Evolutionary conservation across 2,888 invertebrate genomes (phyloP), one percentile per base, ranked within the genome.

Genomic region (Nephrotoma flavescens): DNA sequence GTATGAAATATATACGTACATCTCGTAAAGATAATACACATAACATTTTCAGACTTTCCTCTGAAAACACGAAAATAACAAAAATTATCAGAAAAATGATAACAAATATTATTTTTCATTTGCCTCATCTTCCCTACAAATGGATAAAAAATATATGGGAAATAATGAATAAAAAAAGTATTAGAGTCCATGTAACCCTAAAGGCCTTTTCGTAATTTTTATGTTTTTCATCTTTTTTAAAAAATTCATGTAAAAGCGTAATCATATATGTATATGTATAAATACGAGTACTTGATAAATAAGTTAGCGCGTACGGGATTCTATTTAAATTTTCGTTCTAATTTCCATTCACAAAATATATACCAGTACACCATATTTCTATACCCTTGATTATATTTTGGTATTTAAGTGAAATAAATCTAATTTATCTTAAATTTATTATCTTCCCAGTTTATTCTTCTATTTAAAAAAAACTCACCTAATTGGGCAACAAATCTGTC

Each of bases 401-500:
- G 7, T 71, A 9, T 52, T 9, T 11, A 9, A 71, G 31, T 31
- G 71, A 71, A 71, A 71, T 71, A 71, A 71, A 71, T 71, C 31
- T 71, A 71, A 71, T 71, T 71, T 71, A 71, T 71, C 31, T 71
- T 71, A 71, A 71, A 71, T 71, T 71, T 31, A 71, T 31, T 31
- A 71, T 71, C 71, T 71, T 71, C 31, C 71, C 31, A 71, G 6
- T 71, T 71, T 71, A 19, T 6, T 71, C 71, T 31, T 71, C 71
- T 31, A 71, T 31, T 71, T 15, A 52, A 31, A 11, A 71, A 86
- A 86, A 89, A 88, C 88, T 88, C 88, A 89, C 90, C 90, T 90
- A 90, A 90, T 90, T 90, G 90, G 90, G 89, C 89, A 90, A 91
- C 91, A 91, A 91, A 91, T 91, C 90, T 90, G 90, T 90, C 90